A percentile compares a stretch with the other conserved stretches of the same genome.
phyloP scores from a whole-genome alignment of 2,888 invertebrate species.

The Ormyrus thymus region DNA sequence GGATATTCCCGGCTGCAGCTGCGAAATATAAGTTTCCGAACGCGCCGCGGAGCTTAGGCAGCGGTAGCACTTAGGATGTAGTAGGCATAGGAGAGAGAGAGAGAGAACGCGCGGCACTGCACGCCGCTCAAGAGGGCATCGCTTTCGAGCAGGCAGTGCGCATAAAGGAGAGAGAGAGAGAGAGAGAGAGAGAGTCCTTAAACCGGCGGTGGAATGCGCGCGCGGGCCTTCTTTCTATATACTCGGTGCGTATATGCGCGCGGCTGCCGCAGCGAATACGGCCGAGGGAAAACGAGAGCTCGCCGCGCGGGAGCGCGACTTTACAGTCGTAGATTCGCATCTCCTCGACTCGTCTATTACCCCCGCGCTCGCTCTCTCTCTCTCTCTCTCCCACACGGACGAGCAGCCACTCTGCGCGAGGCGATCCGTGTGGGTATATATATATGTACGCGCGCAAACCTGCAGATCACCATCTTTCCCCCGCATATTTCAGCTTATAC shows the following conservation, averaged over 20 bases:
- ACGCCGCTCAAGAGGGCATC: too few species aligned
- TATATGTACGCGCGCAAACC: too few species aligned
- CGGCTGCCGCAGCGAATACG: too few species aligned
- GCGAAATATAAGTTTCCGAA: neutral
- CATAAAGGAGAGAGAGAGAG: too few species aligned
- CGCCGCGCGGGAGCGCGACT: conserved; percentile 32
- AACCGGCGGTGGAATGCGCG: too few species aligned
- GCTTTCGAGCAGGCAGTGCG: too few species aligned
- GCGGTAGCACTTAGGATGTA: neutral
- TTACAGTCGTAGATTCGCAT: conserved; percentile 48
- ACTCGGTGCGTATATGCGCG: too few species aligned
- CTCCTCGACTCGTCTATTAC: conserved; percentile 40
- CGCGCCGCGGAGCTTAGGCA: conserved; percentile 1
- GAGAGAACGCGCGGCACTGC: neutral
- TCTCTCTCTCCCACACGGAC: conserved; percentile 16
- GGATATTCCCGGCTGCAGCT: conserved; percentile 32
- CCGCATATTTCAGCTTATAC: conserved; percentile 7
- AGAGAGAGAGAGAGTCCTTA: too few species aligned
- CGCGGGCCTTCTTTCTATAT: too few species aligned
- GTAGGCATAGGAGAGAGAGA: neutral
- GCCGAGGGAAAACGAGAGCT: conserved; percentile 44
- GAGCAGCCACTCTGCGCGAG: conserved; percentile 25
- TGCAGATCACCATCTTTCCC: too few species aligned
- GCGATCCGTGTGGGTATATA: conserved; percentile 27
- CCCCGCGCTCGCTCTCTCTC: neutral